Base-by-base conservation (phyloP, 2,113 vertebrate species). In the Elachura formosa region DNA sequence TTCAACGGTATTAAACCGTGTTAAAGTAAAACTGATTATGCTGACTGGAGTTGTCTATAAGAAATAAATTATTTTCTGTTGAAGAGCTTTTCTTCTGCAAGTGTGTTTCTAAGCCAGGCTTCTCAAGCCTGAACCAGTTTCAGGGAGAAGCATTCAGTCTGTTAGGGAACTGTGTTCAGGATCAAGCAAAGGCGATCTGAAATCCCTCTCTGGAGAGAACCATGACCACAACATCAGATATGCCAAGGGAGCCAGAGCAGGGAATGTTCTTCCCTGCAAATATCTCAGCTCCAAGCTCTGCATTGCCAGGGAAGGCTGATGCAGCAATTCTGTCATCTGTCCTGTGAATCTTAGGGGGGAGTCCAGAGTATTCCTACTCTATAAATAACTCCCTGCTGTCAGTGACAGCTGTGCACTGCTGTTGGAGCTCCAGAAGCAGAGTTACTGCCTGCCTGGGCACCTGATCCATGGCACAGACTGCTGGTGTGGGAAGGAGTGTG, bases 1-100 rank as follows among this genome's bases (percentile, higher is more conserved):
- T n/a, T n/a, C n/a, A n/a, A n/a, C n/a, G n/a, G n/a, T n/a, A n/a
- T n/a, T n/a, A n/a, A n/a, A n/a, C n/a, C n/a, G n/a, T n/a, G 97
- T 97, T 97, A 81, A 84, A 97, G 89, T 91, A 94, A 94, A 84
- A 90, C 77, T 97, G 94, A 90, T 68, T 97, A 91, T 96, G 95
- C 94, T 96, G 95, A 94, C 89, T 94, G 95, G 86, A 92, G 87
- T 92, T 96, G 91, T 96, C 96, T 96, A 33, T 94, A 92, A 87
- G 67, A 96, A 98, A 98, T 98, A 98, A 98, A 98, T 81, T 93
- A 63, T 29, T 75, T 97, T 96, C 93, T 96, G 97, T 97, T 98
- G 98, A 84, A 95, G 76, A 96, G 62, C 23, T 17, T 24, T 58
- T 93, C 75, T 81, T 62, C 31, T 56, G 75, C 1, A 1, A 3